Evolutionary conservation across 2,797 vertebrate genomes (phyloP).

Genomic region (Euphonia xanthogaster): DNA sequence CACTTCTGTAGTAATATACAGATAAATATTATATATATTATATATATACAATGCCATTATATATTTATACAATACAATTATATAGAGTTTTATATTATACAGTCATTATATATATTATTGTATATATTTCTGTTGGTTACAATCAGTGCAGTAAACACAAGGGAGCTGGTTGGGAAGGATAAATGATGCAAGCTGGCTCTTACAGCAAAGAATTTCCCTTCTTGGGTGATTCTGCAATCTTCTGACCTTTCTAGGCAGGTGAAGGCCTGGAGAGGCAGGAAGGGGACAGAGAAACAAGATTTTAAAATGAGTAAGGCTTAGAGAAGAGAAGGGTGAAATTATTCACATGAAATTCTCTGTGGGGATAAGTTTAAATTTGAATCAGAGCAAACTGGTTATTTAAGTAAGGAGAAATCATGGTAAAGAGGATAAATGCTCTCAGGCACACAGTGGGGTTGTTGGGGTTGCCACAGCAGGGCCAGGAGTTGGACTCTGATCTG

Average conservation of each 20-base stretch:
- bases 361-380: neutral
- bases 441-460: neutral
- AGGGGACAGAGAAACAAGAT: neutral
- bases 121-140: neutral
- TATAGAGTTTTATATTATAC: neutral
- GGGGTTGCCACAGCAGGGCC: neutral
- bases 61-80: neutral
- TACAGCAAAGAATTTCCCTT: neutral
- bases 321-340: neutral
- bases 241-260: neutral
- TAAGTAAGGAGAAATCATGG: neutral
- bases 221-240: neutral
- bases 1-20: neutral
- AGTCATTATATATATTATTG: neutral
- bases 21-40: neutral
- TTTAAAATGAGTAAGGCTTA: neutral
- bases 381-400: neutral
- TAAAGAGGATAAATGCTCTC: neutral
- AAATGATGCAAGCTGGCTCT: neutral
- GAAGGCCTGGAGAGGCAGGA: neutral
- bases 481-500: neutral
- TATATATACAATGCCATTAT: too few relatives aligned
- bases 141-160: neutral
- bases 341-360: neutral
- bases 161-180: neutral